A percentile compares a stretch with the other conserved stretches of the same genome.
These are phyloP conservation scores for Furcifer pardalis DNA, from an alignment of 2,797 vertebrate genomes.

Conservation along the genomic window DNA sequence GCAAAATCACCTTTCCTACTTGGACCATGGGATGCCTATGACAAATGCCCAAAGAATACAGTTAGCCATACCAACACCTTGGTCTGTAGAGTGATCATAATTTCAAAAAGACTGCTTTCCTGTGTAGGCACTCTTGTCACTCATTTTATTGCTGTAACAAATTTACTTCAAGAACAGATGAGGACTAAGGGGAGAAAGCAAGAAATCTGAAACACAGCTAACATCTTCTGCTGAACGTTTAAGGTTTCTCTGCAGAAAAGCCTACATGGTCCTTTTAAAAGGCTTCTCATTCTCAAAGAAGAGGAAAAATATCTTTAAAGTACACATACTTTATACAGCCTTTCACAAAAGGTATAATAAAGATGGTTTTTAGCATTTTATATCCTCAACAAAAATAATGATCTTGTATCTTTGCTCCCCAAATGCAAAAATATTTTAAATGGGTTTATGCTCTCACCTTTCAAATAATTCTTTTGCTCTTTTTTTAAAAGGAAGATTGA, in stretches of 20 bases:
- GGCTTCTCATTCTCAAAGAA: conserved; percentile 55
- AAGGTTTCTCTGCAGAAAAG: conserved; percentile 43
- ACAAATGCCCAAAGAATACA: conserved; percentile 24
- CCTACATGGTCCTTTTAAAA: conserved; percentile 56
- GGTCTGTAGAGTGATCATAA: background rate
- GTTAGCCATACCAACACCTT: background rate
- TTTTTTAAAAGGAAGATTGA: conserved; percentile 43
- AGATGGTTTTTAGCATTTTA: conserved; percentile 64
- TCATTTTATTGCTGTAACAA: background rate
- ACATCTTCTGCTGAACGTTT: conserved; percentile 1
- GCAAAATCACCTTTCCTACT: too few species aligned
- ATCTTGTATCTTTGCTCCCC: conserved; percentile 65
- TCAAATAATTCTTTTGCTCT: conserved; percentile 35
- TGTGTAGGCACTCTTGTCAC: background rate
- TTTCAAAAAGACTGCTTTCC: background rate
- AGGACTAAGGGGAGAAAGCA: background rate
- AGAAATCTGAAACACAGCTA: background rate
- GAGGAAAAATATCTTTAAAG: conserved; percentile 51
- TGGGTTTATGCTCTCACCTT: conserved; percentile 48
- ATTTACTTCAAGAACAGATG: background rate
- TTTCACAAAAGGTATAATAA: conserved; percentile 57
- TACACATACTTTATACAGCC: conserved; percentile 53
- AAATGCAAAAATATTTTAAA: conserved; percentile 63
- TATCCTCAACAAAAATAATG: conserved; percentile 61
- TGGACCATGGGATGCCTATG: too few species aligned